These are phyloP conservation scores for Capra hircus DNA, from an alignment of 2,113 vertebrate species.

Conservation along the genomic window DNA sequence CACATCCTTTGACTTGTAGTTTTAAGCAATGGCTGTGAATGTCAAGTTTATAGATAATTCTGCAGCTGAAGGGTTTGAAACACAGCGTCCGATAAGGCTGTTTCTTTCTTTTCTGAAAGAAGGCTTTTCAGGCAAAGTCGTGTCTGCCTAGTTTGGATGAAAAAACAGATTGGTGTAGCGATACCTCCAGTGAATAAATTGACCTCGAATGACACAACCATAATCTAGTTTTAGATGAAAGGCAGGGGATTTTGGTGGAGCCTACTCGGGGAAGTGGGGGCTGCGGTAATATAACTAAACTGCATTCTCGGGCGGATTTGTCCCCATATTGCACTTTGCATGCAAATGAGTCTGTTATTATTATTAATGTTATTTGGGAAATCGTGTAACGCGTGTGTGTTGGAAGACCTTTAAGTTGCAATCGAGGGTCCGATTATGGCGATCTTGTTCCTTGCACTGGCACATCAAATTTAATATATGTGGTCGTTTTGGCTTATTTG, in stretches of 20 bases:
- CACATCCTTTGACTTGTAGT: conserved; percentile 77
- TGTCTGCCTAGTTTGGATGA: conserved; percentile 71
- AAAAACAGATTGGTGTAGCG: conserved; percentile 77
- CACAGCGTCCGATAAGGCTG: conserved; percentile 70
- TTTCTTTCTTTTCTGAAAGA: conserved; percentile 71
- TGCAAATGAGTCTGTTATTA: conserved; percentile 60
- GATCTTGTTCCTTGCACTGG: conserved; percentile 72
- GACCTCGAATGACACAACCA: conserved; percentile 87
- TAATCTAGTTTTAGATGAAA: conserved; percentile 84
- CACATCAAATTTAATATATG: conserved; percentile 78
- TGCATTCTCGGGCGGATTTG: conserved; percentile 71
- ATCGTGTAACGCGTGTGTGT: conserved; percentile 48
- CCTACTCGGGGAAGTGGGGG: conserved; percentile 36
- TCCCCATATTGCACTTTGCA: conserved; percentile 68
- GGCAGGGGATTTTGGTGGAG: conserved; percentile 67
- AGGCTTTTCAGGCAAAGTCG: conserved; percentile 73
- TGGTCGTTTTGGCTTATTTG: conserved; percentile 72
- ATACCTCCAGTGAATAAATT: conserved; percentile 82
- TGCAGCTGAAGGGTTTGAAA: conserved; percentile 74
- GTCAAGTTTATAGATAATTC: conserved; percentile 84
- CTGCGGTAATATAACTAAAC: conserved; percentile 68
- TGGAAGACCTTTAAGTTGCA: conserved; percentile 79
- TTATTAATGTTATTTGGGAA: conserved; percentile 57
- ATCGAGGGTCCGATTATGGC: conserved; percentile 71
- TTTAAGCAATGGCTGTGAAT: conserved; percentile 84